These are phyloP conservation scores for Apamea monoglypha DNA, from an alignment of 2,888 invertebrate species.

Conservation along the genomic window DNA sequence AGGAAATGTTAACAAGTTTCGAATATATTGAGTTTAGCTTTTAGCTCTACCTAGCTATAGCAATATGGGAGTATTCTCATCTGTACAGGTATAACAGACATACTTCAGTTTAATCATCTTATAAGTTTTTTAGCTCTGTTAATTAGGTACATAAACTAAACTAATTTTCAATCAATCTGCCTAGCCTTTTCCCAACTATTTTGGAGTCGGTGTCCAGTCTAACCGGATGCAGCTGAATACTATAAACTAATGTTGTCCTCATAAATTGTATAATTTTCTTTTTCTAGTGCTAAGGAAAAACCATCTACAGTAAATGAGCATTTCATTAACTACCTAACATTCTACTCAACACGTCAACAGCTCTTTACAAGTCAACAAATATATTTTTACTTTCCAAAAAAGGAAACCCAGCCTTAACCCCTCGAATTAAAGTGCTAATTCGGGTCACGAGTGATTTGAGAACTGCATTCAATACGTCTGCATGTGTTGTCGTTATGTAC, in stretches of 20 bases:
- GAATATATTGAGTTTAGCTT: background rate
- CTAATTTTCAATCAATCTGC: too few species aligned
- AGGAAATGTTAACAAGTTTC: background rate
- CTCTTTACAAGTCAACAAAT: conserved; percentile 69
- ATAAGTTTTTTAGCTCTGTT: too few species aligned
- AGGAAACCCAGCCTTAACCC: conserved; percentile 46
- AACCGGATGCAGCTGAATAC: too few species aligned
- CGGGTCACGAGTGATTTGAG: conserved; percentile 13
- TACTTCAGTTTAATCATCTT: too few species aligned
- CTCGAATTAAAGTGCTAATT: conserved; percentile 57
- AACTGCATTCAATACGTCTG: conserved; percentile 52
- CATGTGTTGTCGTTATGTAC: conserved; percentile 64
- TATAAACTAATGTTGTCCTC: background rate
- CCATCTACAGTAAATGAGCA: background rate
- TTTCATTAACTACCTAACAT: conserved; percentile 42
- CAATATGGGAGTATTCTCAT: background rate
- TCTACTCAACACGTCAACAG: conserved; percentile 71
- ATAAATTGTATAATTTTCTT: background rate
- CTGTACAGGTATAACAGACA: too few species aligned
- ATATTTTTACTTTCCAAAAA: conserved; percentile 42
- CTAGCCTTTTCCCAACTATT: too few species aligned
- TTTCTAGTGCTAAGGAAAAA: background rate
- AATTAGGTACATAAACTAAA: too few species aligned
- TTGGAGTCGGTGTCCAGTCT: too few species aligned
- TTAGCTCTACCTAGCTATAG: background rate